Conservation (phyloP, 2,888 invertebrate species). For the Eilema caniola region DNA sequence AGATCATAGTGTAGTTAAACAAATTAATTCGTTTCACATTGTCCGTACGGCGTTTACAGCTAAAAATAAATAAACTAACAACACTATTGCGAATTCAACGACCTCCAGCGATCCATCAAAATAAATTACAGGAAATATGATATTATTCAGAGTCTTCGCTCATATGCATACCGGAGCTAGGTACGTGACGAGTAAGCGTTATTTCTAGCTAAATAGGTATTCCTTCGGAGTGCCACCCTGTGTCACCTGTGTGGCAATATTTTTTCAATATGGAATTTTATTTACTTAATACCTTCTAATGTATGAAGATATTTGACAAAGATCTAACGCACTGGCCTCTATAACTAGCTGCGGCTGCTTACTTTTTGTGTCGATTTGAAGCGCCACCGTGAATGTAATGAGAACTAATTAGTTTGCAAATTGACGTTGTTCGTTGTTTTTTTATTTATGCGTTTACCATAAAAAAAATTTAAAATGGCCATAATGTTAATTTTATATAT, state of each 20-base stretch:
- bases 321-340: no score
- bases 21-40: slow-evolving; percentile 1
- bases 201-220: neutral
- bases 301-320: no score
- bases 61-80: slow-evolving; percentile 1
- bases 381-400: no score
- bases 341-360: no score
- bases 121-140: slow-evolving; percentile 42
- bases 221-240: neutral
- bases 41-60: neutral
- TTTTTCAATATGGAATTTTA: no score
- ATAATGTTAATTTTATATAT: no score
- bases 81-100: slow-evolving; percentile 31
- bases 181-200: neutral
- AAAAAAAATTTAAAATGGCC: no score
- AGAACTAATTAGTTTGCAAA: no score
- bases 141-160: neutral
- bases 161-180: neutral
- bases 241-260: neutral
- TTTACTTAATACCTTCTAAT: no score
- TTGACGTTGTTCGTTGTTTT: no score
- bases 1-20: neutral
- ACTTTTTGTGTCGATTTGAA: no score
- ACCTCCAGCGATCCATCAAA: slow-evolving; percentile 41
- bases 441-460: no score